Conservation (phyloP, 2,797 vertebrate genomes). For the Poeciliopsis paucimaculata region DNA sequence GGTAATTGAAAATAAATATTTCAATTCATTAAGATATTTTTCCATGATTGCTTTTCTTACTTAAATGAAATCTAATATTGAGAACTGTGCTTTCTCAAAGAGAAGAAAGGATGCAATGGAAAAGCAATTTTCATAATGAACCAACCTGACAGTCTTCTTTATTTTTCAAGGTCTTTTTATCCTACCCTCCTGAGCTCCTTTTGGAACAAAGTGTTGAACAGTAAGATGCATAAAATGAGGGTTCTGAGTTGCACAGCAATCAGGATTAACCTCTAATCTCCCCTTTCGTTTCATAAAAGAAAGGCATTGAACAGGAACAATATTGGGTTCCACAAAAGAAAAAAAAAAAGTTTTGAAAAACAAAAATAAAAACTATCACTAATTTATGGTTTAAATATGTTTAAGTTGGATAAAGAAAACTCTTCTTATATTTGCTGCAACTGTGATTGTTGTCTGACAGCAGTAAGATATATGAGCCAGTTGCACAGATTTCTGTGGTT, state of each 20-base stretch:
- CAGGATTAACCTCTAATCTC: constrained; percentile 53
- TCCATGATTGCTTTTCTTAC: background rate
- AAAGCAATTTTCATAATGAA: background rate
- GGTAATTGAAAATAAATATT: background rate
- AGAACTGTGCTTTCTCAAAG: background rate
- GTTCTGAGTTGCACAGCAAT: constrained; percentile 51
- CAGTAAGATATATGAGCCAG: background rate
- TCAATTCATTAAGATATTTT: background rate
- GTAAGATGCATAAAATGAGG: constrained; percentile 57
- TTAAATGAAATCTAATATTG: background rate
- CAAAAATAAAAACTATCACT: background rate
- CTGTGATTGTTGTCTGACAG: background rate
- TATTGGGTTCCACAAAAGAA: background rate
- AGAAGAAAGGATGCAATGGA: background rate
- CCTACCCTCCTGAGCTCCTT: constrained; percentile 15
- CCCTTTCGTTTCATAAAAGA: constrained; percentile 14
- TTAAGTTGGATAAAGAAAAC: background rate
- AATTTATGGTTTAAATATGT: background rate
- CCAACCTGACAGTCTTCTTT: constrained; percentile 3
- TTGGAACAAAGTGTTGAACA: constrained; percentile 49
- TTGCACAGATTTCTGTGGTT: background rate
- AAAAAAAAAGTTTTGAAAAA: background rate
- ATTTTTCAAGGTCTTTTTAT: constrained; percentile 32
- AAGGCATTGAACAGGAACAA: constrained; percentile 5
- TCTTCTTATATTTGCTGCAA: background rate